Percentiles rank a stretch among this genome's conserved stretches.
phyloP scores from a whole-genome alignment of 2,797 vertebrate genomes.

The Luscinia megarhynchos region DNA sequence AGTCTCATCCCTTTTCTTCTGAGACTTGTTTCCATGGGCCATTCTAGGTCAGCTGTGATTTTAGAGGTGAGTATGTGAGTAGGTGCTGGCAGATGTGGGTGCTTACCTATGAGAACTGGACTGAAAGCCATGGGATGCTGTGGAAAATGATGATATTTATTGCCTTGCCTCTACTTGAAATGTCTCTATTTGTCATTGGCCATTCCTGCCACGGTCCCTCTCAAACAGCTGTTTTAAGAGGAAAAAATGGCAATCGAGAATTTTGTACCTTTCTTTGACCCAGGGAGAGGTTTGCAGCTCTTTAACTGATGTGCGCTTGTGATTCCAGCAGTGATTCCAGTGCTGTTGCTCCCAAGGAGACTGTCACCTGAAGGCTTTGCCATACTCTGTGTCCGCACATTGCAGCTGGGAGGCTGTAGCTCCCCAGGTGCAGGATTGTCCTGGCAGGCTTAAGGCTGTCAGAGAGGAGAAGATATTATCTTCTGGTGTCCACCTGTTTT shows the following conservation, averaged over 20 bases:
- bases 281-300: neutral
- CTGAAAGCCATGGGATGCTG: neutral
- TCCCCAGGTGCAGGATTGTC: neutral
- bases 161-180: neutral
- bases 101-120: neutral
- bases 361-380: neutral
- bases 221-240: neutral
- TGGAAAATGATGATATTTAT: neutral
- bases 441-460: neutral
- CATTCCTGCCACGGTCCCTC: neutral
- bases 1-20: neutral
- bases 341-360: neutral
- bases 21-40: neutral
- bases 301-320: neutral
- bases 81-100: neutral
- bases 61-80: neutral
- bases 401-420: neutral
- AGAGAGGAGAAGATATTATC: neutral
- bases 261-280: neutral
- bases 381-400: neutral
- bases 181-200: neutral
- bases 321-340: neutral
- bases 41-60: neutral
- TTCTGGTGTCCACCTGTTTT: neutral
- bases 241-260: neutral